phyloP scores from a whole-genome alignment of 2,888 invertebrate genomes.

The Acanthoscelides obtectus region DNA sequence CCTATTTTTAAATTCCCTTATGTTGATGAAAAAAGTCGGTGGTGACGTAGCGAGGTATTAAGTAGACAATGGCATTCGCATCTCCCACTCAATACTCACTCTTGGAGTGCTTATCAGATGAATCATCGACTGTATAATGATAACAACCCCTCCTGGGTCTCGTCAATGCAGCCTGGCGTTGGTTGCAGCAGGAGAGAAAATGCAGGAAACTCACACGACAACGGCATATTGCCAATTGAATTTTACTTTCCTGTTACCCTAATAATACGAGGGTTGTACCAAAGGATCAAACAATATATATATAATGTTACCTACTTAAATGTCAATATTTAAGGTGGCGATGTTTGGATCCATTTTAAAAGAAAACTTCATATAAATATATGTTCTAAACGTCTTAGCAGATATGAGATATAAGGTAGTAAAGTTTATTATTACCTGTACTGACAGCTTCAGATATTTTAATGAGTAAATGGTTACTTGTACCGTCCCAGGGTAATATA shows the following conservation, averaged over 20 bases:
- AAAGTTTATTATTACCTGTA: too few species aligned
- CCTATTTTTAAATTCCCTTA: background rate
- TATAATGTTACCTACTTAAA: too few species aligned
- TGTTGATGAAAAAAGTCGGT: background rate
- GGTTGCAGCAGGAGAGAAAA: conserved; percentile 12
- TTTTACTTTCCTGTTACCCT: conserved; percentile 10
- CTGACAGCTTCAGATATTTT: too few species aligned
- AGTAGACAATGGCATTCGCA: background rate
- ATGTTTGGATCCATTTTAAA: too few species aligned
- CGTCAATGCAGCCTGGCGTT: background rate
- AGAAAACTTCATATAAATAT: too few species aligned
- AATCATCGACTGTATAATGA: conserved; percentile 23
- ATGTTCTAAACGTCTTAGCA: too few species aligned
- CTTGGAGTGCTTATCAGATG: conserved; percentile 24
- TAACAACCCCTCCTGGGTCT: conserved; percentile 13
- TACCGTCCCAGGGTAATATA: too few species aligned
- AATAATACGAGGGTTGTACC: background rate
- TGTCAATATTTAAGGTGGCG: too few species aligned
- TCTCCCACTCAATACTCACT: conserved; percentile 9
- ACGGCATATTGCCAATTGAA: conserved; percentile 23
- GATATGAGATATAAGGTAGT: too few species aligned
- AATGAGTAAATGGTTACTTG: too few species aligned
- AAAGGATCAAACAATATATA: too few species aligned
- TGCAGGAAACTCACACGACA: conserved; percentile 16
- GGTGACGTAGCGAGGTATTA: background rate